phyloP scores from a whole-genome alignment of 2,113 vertebrate genomes.

The Rana temporaria region DNA sequence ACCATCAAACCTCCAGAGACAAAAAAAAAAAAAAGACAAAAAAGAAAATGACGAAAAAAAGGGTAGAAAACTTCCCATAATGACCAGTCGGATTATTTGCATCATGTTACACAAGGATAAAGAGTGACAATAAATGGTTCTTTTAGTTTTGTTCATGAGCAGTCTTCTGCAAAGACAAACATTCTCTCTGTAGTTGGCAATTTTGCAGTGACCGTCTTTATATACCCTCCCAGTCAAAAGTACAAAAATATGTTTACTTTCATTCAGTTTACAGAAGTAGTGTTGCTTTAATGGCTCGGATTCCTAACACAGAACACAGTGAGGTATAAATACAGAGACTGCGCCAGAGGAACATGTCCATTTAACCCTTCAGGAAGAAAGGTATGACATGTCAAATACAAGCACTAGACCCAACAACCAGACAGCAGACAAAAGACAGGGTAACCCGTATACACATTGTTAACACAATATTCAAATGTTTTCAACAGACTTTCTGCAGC shows the following conservation, averaged over 20 bases:
- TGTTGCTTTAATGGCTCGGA: conserved; percentile 50
- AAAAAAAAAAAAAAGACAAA: no score
- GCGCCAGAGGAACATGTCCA: conserved; percentile 9
- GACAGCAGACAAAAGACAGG: background rate
- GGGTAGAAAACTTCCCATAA: no score
- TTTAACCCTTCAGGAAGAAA: conserved; percentile 12
- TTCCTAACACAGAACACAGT: conserved; percentile 18
- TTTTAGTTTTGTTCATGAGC: no score
- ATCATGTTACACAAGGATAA: no score
- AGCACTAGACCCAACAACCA: background rate
- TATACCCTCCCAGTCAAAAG: conserved; percentile 58
- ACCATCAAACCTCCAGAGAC: no score
- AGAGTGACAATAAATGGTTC: no score
- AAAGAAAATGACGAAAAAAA: no score
- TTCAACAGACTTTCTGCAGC: no score
- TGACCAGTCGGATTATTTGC: no score
- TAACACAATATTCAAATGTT: no score
- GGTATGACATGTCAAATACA: no score
- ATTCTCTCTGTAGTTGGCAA: conserved; percentile 46
- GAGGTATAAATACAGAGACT: conserved; percentile 16
- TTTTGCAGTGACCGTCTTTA: conserved; percentile 54
- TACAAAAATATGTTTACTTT: conserved; percentile 58
- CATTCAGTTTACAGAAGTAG: conserved; percentile 59
- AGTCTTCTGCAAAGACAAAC: background rate
- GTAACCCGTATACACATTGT: background rate